Evolutionary conservation across 2,797 vertebrate genomes (phyloP), one percentile per base, ranked within the genome.

Genomic region (Thunnus albacares): DNA sequence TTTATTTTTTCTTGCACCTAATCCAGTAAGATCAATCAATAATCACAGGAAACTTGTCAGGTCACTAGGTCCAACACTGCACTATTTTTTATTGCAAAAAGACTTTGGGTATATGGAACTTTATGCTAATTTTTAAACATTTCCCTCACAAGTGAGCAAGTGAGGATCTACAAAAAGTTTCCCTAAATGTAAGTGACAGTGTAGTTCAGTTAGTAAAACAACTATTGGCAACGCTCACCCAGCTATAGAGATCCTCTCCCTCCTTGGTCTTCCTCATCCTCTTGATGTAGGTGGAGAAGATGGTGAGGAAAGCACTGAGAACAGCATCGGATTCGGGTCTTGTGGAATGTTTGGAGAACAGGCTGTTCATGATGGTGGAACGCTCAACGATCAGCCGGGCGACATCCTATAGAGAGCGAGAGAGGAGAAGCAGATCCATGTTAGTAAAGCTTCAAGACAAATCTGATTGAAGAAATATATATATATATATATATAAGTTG

Each of bases 261-360:
- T 99, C 98, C 86, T 99, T 99, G 82, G 96, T 99, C 94, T 99
- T 97, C 80, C 98, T 97, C 98, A 99, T 99, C 73, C 98, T 96
- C 82, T 85, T 95, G 80, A 99, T 97, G 66, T 99, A 99, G 33
- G 93, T 81, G 0, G 97, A 98, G 90, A 99, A 99, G 89, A 99
- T 96, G 79, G 94, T 95, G 56, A 98, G 96, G 72, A 99, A 96
- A 4, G 98, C 98, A 0, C 93, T 91, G 15, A 99, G 97, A 56
- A 99, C 97, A 0, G 97, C 96, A 0, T 99, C 96, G 0, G 97
- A 97, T 82, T 98, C 96, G 0, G 97, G 93, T 11, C 96, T 92
- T 93, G 94, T 97, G 0, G 96, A 96, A 30, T 97, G 96, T 93
- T 96, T 99, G 22, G 96, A 96, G 92, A 99, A 99, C 59, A 99